Evolutionary conservation across 2,113 vertebrate genomes (phyloP).

Genomic region (Sisor rabdophorus): DNA sequence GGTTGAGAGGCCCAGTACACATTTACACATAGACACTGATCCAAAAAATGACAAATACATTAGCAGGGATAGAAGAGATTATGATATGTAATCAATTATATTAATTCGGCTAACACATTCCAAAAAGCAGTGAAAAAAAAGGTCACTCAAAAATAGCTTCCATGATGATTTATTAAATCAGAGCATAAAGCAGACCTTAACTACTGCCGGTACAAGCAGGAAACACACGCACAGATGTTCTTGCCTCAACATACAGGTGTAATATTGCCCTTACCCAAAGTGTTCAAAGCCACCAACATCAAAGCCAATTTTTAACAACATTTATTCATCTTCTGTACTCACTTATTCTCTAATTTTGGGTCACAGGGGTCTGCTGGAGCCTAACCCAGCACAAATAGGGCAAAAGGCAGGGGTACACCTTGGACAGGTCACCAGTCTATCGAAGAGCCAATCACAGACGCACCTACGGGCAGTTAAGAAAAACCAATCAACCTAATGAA

Average conservation of each 20-base stretch:
- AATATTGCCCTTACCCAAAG: slow-evolving; percentile 10
- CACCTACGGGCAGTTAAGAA: too few relatives aligned
- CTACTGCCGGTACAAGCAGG: not conserved
- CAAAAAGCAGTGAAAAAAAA: not conserved
- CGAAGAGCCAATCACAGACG: too few relatives aligned
- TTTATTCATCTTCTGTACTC: too few relatives aligned
- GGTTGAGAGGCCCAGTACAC: not conserved
- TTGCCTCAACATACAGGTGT: not conserved
- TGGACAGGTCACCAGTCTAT: too few relatives aligned
- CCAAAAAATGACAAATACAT: not conserved
- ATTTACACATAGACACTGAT: slow-evolving; percentile 8
- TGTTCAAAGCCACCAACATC: not conserved
- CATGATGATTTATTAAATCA: slow-evolving; percentile 30
- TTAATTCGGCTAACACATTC: slow-evolving; percentile 36
- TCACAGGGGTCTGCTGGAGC: too few relatives aligned
- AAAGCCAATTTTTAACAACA: not conserved
- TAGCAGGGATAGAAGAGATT: slow-evolving; percentile 21
- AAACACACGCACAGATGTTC: not conserved
- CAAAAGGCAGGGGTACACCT: too few relatives aligned
- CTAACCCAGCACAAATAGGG: too few relatives aligned
- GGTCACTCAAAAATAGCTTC: slow-evolving; percentile 28
- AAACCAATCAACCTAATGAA: too few relatives aligned
- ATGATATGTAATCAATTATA: slow-evolving; percentile 14
- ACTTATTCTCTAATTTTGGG: too few relatives aligned
- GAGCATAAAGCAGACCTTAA: not conserved